Conservation (phyloP, 2,888 invertebrate species). For the Cantharis rustica region DNA sequence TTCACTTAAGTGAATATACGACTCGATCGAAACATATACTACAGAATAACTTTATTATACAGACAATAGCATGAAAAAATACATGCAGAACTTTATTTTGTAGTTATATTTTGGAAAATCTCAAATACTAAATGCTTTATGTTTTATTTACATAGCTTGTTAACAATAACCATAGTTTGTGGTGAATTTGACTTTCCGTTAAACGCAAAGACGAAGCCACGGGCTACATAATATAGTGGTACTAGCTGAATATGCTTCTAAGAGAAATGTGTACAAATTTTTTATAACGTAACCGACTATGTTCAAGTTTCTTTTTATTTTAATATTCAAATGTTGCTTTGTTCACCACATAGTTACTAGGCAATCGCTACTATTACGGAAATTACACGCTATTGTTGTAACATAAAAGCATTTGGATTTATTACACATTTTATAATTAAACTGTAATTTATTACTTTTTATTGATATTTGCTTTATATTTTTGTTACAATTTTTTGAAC, state of each 20-base stretch:
- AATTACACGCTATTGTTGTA: background rate
- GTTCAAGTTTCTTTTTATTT: background rate
- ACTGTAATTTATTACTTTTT: background rate
- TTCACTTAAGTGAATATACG: background rate
- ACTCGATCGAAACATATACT: background rate
- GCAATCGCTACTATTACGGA: background rate
- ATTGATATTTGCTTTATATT: background rate
- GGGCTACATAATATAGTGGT: background rate
- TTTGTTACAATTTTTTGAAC: background rate
- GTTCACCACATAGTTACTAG: background rate
- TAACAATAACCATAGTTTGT: background rate
- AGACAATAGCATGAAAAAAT: background rate
- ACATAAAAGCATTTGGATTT: background rate
- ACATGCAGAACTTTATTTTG: background rate
- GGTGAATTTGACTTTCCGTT: background rate
- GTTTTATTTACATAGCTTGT: background rate
- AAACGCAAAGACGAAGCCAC: background rate
- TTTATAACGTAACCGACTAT: background rate
- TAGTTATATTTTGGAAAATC: background rate
- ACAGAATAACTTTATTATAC: background rate
- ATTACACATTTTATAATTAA: background rate
- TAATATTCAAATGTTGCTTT: background rate
- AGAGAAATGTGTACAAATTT: conserved; percentile 1
- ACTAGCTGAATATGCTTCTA: conserved; percentile 2
- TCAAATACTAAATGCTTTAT: background rate